A percentile compares a stretch with the other conserved stretches of the same genome.
Conservation (phyloP, 2,113 vertebrate species). For the Glaucidium brasilianum region DNA sequence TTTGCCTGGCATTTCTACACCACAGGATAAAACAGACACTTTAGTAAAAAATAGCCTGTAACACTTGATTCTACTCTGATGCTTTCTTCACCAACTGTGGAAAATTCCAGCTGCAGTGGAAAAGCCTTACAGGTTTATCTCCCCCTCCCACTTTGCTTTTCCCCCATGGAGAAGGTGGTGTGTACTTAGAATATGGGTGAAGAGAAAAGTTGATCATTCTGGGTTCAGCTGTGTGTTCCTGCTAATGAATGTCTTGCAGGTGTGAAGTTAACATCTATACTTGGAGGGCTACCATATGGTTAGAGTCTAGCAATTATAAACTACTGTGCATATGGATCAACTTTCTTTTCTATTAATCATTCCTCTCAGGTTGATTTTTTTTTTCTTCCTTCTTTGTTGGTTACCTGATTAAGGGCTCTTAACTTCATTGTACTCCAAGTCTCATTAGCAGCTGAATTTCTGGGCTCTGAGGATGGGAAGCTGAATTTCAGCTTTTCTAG, state of each 20-base stretch:
- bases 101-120: not conserved
- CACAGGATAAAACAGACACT: not conserved
- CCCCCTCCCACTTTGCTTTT: not conserved
- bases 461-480: not conserved
- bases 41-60: not conserved
- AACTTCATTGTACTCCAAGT: not conserved
- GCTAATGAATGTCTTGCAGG: conserved; percentile 24
- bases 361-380: not conserved
- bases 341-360: conserved; percentile 15
- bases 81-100: not conserved
- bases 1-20: not conserved
- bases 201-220: not conserved
- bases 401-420: conserved; percentile 1
- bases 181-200: not conserved
- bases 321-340: not conserved
- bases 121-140: not conserved
- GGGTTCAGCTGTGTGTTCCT: not conserved
- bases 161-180: not conserved
- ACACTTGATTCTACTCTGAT: not conserved
- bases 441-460: not conserved
- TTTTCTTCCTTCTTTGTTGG: not conserved
- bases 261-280: conserved; percentile 2
- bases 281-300: conserved; percentile 12
- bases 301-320: conserved; percentile 8
- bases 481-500: not conserved